A percentile compares a stretch with the other conserved stretches of the same genome.
These are phyloP conservation scores for Thera britannica DNA, from an alignment of 2,888 invertebrate species.

Conservation along the genomic window DNA sequence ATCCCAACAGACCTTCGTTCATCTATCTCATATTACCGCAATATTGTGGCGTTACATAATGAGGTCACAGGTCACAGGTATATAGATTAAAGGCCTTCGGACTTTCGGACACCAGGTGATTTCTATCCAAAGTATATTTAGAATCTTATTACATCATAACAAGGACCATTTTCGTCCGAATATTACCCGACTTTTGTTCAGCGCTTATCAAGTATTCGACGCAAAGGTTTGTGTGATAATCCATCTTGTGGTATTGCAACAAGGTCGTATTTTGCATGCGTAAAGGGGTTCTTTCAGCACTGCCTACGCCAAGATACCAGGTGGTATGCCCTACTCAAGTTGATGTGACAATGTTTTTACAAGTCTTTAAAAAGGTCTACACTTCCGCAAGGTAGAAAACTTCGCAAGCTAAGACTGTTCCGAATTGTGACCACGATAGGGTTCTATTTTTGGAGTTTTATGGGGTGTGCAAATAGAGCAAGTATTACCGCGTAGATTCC, in stretches of 20 bases:
- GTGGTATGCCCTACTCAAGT: constrained; percentile 19
- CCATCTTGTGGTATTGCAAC: neutral
- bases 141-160: constrained; percentile 8
- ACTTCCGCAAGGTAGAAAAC: neutral
- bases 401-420: constrained; percentile 1
- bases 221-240: neutral
- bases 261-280: constrained; percentile 16
- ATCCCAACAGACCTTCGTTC: constrained; percentile 41
- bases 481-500: neutral
- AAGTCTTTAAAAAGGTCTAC: constrained; percentile 6
- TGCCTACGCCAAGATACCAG: constrained; percentile 10
- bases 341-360: constrained; percentile 17
- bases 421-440: constrained; percentile 4
- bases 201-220: constrained; percentile 3
- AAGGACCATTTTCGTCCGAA: constrained; percentile 13
- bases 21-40: constrained; percentile 46
- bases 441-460: neutral
- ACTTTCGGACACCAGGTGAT: constrained; percentile 43
- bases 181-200: neutral
- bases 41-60: constrained; percentile 53
- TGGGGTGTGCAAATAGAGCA: neutral
- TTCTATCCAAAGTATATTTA: constrained; percentile 20
- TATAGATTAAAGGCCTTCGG: constrained; percentile 54
- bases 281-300: constrained; percentile 3
- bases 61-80: constrained; percentile 65